Base-by-base conservation (phyloP, 2,113 vertebrate species). In the Neomonachus schauinslandi region DNA sequence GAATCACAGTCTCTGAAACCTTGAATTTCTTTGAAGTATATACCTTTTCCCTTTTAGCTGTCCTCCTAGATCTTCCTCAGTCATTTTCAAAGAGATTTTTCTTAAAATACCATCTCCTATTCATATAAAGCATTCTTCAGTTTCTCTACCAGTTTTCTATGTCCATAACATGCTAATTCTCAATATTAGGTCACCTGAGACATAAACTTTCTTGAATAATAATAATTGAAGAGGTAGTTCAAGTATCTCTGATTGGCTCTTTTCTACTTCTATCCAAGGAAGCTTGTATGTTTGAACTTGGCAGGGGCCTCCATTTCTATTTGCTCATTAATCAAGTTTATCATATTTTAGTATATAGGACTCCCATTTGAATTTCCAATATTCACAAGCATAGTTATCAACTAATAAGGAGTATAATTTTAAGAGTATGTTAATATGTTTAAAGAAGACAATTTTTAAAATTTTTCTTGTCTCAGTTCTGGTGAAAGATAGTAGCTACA, bases 1-100 rank as follows among this genome's bases (percentile, higher is more conserved):
- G 36, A 93, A 81, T 81, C 21, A 42, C 55, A 28, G 49, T 39
- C 39, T 91, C 39, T 91, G 57, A 89, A 89, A 84, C 4, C 22
- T 63, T 94, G 59, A 39, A 39, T 63, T 59, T 79, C 74, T 92
- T 89, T 49, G n/a, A 85, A 65, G 39, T 55, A 49, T 46, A 89
- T 84, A 76, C 15, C 57, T 76, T 67, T 80, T 51, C 28, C 65
- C 55, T 84, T 84, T 89, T 53, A n/a, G 16, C 15, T 79, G 46
- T 69, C 84, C 6, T 31, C 22, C 46, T 84, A 61, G 49, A 85
- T 65, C 55, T 42, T 63, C 18, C 24, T 80, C 69, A 65, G 42
- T 86, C 22, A 69, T 69, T 92, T 94, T 72, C 24, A 87, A 82
- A 83, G 33, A 67, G 14, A 83, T 15, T 67, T 88, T 94, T 92